Evolutionary conservation across 2,888 invertebrate species (phyloP).

Genomic region (Gortyna flavago): DNA sequence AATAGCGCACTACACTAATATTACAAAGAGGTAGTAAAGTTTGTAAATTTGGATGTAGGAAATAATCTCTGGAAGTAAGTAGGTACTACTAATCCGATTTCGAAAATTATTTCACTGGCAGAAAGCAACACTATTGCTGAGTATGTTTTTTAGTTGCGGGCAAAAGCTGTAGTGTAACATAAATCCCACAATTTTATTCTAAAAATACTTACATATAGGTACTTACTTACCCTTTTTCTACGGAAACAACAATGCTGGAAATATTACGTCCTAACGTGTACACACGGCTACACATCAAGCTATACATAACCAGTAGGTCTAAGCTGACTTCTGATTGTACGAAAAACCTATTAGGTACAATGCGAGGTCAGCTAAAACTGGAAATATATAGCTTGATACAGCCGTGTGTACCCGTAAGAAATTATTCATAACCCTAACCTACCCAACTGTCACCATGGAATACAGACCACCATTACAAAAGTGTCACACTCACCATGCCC

Average conservation of each 20-base stretch:
- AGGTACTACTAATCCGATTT: background rate
- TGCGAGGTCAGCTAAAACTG: no score
- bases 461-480: conserved; percentile 17
- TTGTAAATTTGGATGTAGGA: no score
- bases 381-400: no score
- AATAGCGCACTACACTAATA: no score
- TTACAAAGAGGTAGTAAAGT: background rate
- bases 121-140: background rate
- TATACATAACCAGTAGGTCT: no score
- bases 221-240: background rate
- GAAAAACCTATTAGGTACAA: no score
- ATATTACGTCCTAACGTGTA: background rate
- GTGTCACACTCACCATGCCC: conserved; percentile 11
- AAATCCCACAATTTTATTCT: background rate
- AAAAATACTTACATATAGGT: background rate
- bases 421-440: conserved; percentile 53
- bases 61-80: no score
- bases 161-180: background rate
- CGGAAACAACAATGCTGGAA: background rate
- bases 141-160: background rate
- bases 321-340: no score
- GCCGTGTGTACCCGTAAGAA: conserved; percentile 24
- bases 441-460: conserved; percentile 36
- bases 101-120: background rate
- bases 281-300: no score